Evolutionary conservation across 2,888 invertebrate genomes (phyloP).

Genomic region (Dioctria linearis): DNA sequence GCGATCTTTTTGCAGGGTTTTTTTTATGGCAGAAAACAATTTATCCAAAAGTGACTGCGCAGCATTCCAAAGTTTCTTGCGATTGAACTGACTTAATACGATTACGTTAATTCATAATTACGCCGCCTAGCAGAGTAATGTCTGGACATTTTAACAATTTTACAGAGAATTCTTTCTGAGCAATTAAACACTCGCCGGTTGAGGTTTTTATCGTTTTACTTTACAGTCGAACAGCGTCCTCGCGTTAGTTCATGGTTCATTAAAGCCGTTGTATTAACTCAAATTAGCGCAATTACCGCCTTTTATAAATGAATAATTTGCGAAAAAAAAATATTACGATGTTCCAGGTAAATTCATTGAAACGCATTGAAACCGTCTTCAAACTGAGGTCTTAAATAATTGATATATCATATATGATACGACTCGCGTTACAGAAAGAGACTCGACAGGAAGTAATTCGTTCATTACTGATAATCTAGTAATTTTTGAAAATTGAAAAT

Average conservation of each 20-base stretch:
- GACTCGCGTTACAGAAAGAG: constrained; percentile 8
- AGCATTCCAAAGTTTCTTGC: no score
- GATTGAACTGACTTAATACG: not conserved
- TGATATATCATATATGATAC: not conserved
- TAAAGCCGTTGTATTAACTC: constrained; percentile 32
- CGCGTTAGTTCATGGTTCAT: constrained; percentile 36
- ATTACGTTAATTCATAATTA: constrained; percentile 13
- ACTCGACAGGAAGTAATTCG: constrained; percentile 7
- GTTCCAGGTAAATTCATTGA: constrained; percentile 20
- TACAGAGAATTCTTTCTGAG: constrained; percentile 9
- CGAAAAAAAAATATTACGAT: constrained; percentile 33
- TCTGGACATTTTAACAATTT: constrained; percentile 29
- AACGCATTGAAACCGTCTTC: constrained; percentile 20
- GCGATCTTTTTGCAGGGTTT: no score
- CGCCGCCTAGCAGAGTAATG: constrained; percentile 16
- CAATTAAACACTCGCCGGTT: constrained; percentile 18
- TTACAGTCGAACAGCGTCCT: constrained; percentile 35
- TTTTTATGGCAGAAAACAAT: no score
- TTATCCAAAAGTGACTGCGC: no score
- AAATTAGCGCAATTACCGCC: constrained; percentile 33
- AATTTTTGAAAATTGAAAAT: no score
- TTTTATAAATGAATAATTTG: constrained; percentile 39
- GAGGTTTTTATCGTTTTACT: constrained; percentile 12
- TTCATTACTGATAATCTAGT: no score
- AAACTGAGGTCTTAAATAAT: constrained; percentile 15